Evolutionary conservation across 2,888 invertebrate species (phyloP), one percentile per base, ranked within the genome.

Genomic region (Lissonota sp.): DNA sequence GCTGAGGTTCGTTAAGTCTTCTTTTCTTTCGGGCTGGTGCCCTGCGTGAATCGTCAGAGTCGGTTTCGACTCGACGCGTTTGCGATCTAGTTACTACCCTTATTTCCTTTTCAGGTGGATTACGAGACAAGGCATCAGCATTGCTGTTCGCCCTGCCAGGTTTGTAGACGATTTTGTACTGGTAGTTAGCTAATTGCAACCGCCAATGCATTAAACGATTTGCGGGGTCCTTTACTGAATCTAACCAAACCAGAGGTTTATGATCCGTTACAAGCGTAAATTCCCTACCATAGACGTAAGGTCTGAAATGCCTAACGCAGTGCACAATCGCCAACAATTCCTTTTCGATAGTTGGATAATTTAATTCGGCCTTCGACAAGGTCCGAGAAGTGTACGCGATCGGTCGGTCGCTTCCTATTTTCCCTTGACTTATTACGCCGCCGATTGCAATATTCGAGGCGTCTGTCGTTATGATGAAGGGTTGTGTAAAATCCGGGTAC

Each of bases 121-220:
- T 84, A 1, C 83, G 55, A 2, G 85, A 87, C 6, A 88, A 60
- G 5, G 86, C 87, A 55, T 91, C 91, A 4, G 88, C 90, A 73
- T 88, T 88, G 6, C 83, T 57, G 73, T 90, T 90, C 5, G 69
- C 26, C 70, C 73, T 79, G 7, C 90, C 89, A 4, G 85, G 82
- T 77, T 88, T 88, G 46, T 90, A 90, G 5, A 81, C n/a, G 0
- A 91, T 88, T 72, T 88, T 84, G 55, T 87, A 90, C 10, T 87
- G 82, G 69, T 86, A 89, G 69, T 89, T 89, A 73, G 84, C 84
- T 1, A 90, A 64, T 74, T 83, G 76, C 4, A 90, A 63, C 5
- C 86, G 55, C 89, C 88, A 91, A 16, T 87, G 62, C 4, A 85
- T 75, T 57, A 90, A 49, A 46, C 86, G 78, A 3, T 86, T 86